Percentiles rank a stretch among this genome's conserved stretches.
phyloP scores from a whole-genome alignment of 2,113 vertebrate genomes.

The Phoxinus phoxinus region DNA sequence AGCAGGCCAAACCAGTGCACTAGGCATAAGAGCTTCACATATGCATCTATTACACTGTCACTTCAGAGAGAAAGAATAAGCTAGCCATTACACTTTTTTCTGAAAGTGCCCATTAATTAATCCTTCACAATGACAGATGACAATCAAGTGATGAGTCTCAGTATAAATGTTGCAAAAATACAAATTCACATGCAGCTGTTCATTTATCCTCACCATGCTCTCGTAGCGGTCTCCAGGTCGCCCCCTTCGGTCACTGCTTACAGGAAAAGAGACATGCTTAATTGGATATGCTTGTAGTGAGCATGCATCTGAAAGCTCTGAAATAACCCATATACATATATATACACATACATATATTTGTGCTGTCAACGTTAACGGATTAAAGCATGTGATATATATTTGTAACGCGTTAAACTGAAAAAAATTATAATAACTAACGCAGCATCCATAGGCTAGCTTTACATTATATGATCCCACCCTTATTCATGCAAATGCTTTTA shows the following conservation, averaged over 20 bases:
- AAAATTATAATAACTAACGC: too few species aligned
- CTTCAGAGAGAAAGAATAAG: slow-evolving; percentile 65
- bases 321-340: neutral
- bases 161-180: neutral
- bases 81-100: slow-evolving; percentile 56
- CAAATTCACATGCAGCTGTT: neutral
- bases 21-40: slow-evolving; percentile 59
- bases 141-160: neutral
- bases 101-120: slow-evolving; percentile 8
- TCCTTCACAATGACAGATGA: neutral
- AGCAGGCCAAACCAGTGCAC: slow-evolving; percentile 71
- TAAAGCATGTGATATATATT: too few species aligned
- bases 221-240: slow-evolving; percentile 91
- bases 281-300: neutral
- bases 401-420: too few species aligned
- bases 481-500: too few species aligned
- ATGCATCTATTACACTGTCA: slow-evolving; percentile 59
- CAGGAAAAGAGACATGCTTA: slow-evolving; percentile 28
- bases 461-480: too few species aligned
- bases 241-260: slow-evolving; percentile 84
- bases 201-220: slow-evolving; percentile 86
- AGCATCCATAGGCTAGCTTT: too few species aligned
- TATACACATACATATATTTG: too few species aligned
- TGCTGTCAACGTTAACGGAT: too few species aligned
- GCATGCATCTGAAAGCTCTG: neutral